Percentiles rank a stretch among this genome's conserved stretches.
These are phyloP conservation scores for Ctenodactylus gundi DNA, from an alignment of 2,113 vertebrate genomes.

Conservation along the genomic window DNA sequence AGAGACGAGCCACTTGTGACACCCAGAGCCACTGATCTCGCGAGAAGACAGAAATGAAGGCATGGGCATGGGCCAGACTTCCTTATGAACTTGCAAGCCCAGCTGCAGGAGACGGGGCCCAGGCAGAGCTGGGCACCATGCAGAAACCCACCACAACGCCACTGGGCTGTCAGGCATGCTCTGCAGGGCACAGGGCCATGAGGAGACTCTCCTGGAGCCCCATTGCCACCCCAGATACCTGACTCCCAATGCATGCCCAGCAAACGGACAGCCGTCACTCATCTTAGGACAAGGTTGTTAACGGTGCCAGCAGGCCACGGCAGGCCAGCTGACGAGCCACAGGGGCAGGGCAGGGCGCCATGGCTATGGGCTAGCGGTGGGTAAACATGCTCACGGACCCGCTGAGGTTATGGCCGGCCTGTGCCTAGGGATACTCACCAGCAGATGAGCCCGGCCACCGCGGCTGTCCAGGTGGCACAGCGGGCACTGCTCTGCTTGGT, in stretches of 20 bases:
- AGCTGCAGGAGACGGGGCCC: neutral
- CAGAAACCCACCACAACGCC: neutral
- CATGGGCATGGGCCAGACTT: too few relatives aligned
- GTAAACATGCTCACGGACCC: neutral
- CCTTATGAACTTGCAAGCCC: neutral
- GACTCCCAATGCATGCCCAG: neutral
- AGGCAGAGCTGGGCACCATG: neutral
- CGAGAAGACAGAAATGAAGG: neutral
- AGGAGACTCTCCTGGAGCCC: neutral
- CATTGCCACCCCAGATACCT: neutral
- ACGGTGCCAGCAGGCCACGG: neutral
- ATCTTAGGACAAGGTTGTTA: neutral
- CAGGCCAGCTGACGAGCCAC: neutral
- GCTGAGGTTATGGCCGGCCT: neutral
- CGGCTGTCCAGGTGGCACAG: slow-evolving; percentile 94
- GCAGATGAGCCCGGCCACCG: slow-evolving; percentile 91
- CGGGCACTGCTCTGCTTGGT: slow-evolving; percentile 89
- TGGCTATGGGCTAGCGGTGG: rapidly evolving
- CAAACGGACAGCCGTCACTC: neutral
- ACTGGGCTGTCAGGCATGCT: neutral
- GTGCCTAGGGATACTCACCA: slow-evolving; percentile 86
- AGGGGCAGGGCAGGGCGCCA: rapidly evolving
- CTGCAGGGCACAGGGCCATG: neutral
- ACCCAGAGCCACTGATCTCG: neutral
- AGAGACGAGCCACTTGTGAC: neutral